A percentile compares a stretch with the other conserved stretches of the same genome.
Conservation (phyloP, 2,797 vertebrate genomes). For the Acridotheres tristis region DNA sequence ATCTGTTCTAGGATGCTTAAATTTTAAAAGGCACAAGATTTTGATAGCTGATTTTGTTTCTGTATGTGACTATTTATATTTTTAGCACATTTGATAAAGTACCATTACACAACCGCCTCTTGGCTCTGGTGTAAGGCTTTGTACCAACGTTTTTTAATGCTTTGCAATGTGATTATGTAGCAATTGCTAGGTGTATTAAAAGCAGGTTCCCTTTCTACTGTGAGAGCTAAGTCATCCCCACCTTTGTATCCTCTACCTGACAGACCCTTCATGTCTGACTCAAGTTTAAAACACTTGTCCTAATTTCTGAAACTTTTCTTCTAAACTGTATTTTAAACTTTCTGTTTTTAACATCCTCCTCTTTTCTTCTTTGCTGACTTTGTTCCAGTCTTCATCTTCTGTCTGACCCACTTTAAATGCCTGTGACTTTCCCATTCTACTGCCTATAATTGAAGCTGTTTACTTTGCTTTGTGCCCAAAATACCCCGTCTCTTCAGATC, state of each 20-base stretch:
- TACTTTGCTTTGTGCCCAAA: conserved; percentile 41
- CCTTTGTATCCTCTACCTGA: background rate
- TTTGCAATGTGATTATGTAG: background rate
- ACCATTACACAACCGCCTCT: background rate
- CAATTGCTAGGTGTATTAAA: background rate
- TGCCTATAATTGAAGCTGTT: conserved; percentile 42
- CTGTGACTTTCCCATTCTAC: conserved; percentile 41
- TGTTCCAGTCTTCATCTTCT: conserved; percentile 30
- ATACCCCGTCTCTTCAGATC: conserved; percentile 31
- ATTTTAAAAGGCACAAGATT: conserved; percentile 27
- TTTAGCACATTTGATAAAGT: conserved; percentile 9
- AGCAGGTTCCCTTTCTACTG: background rate
- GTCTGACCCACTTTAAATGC: conserved; percentile 38
- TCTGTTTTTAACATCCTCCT: conserved; percentile 15
- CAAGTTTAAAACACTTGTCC: conserved; percentile 22
- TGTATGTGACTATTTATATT: background rate
- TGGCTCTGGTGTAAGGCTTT: background rate
- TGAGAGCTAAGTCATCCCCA: background rate
- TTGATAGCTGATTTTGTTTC: conserved; percentile 18
- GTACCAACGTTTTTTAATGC: background rate
- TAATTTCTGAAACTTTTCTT: conserved; percentile 26
- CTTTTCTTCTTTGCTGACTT: conserved; percentile 44
- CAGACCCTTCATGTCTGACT: background rate
- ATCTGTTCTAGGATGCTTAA: background rate
- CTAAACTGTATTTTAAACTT: background rate